Evolutionary conservation across 2,113 vertebrate species (phyloP), one percentile per base, ranked within the genome.

Genomic region (Etheostoma spectabile): DNA sequence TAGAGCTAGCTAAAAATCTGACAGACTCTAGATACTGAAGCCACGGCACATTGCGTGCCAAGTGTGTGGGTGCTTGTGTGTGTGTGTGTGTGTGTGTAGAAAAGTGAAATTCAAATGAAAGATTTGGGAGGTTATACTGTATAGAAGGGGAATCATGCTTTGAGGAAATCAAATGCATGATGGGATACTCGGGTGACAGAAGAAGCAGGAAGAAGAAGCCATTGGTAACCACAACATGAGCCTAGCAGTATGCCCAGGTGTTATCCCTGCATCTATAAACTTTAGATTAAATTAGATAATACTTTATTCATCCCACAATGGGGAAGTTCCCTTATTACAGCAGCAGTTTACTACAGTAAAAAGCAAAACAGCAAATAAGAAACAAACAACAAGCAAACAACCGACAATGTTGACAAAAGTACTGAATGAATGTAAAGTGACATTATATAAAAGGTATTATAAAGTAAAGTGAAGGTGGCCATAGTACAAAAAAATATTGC

Each of bases 91-190:
- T 30, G 30, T 24, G 57, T 46, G 19, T 42, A 46, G 2, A 53
- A 19, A 27, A 53, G 56, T 55, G 6, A 45, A 56, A 63, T 80
- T 79, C 57, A 82, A 77, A 68, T 60, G 27, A 51, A 68, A 60
- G 76, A 80, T 82, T n/a, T 51, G 53, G 42, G 74, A 84, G 70
- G 70, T 48, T 64, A 18, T 55, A 60, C 46, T 42, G 38, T 79
- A 52, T 35, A 12, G 48, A 52, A 69, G 53, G 22, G 15, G 57
- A 64, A 48, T 77, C 60, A 30, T 42, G 33, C 79, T 72, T 46
- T 2, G 5, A 60, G 67, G 67, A 89, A 84, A 89, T 86, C 5
- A 79, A 66, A 76, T 59, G 70, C 8, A 24, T 77, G 80, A 90
- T 81, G 38, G 68, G 68, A 75, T 78, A 61, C 66, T 80, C 30